Base-by-base conservation (phyloP, 2,797 vertebrate genomes). In the Cheirogaleus major region DNA sequence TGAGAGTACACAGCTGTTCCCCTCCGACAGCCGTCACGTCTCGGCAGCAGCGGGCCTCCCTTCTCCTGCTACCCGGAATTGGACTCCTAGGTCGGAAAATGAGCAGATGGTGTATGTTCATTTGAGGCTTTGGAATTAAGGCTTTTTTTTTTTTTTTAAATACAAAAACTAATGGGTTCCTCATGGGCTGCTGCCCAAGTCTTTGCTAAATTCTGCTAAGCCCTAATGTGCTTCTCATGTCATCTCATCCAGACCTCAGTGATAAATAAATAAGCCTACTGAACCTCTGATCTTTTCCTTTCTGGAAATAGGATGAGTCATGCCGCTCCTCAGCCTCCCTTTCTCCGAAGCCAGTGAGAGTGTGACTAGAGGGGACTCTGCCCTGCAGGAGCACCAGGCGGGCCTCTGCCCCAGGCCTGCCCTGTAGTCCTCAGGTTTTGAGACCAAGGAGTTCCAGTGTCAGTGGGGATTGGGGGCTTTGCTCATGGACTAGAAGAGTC, bases 251-350 rank as follows among this genome's bases (percentile, higher is more conserved):
- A 81, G 79, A 67, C 78, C 84, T 92, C 90, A 43, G 93, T 76
- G 91, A 82, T 72, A 86, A 97, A 79, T 80, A 96, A 94, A 95
- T 72, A 88, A 87, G 48, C 43, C 23, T 20, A 73, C 22, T 12
- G 84, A 95, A 78, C 50, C 88, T 91, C 89, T 95, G 88, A 57
- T 84, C 84, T 88, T 94, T 83, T 92, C 23, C 70, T 90, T 95
- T 82, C 84, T 85, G 86, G 81, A 95, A 95, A 78, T 17, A 25
- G 20, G 30, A 75, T 92, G 97, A 97, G 85, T 97, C 96, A 93
- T 43, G 32, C 38, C 30, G 80, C 70, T 93, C 69, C 85, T 72
- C 59, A 83, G n/a, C 45, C 72, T 93, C 70, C 89, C 70, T 63
- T 70, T 67, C 52, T 38, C 57, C 23, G 63, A 79, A 91, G 61